Evolutionary conservation across 2,113 vertebrate genomes (phyloP), one percentile per base, ranked within the genome.

Genomic region (Phrynocephalus versicolor): DNA sequence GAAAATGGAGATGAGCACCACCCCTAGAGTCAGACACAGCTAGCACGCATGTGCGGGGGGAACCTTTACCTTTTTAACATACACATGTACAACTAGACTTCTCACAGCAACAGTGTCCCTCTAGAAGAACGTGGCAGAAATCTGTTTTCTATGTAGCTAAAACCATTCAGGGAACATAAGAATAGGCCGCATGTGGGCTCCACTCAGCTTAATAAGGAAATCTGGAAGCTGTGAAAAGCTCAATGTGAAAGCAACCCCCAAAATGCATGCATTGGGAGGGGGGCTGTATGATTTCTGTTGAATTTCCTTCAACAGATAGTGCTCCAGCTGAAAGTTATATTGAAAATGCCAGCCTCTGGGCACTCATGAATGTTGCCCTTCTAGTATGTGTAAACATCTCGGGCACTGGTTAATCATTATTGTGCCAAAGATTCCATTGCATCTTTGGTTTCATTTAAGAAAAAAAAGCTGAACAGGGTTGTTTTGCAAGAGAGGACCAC

Each of bases 401-500:
- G 10, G 70, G 6, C 12, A 33, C 18, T 84, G 37, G 57, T 87
- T 76, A 72, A 3, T 9, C 87, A 94, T 95, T 95, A 92, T 90
- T 90, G 71, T 90, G 90, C 90, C 93, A 94, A 88, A 85, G 12
- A 39, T 81, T 67, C 55, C 72, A 35, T 76, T 92, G 93, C 33
- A 91, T 90, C 78, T 84, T 78, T 51, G 21, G 33, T 74, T 81
- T 65, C 78, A 64, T 51, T 74, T 67, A 6, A 6, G 5, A n/a
- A 67, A 67, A 65, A 81, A 75, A 94, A 93, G 94, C 91, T 93
- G 92, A 94, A 78, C 93, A 37, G 55, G 86, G 76, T 84, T 88
- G 87, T 92, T 92, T 93, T 89, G 87, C 23, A 2, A 23, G 35
- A 83, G 12, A 80, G 21, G 14, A 45, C 4, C 1, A 25, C 57